Conservation (phyloP, 2,888 invertebrate genomes). For the Idaea biselata region DNA sequence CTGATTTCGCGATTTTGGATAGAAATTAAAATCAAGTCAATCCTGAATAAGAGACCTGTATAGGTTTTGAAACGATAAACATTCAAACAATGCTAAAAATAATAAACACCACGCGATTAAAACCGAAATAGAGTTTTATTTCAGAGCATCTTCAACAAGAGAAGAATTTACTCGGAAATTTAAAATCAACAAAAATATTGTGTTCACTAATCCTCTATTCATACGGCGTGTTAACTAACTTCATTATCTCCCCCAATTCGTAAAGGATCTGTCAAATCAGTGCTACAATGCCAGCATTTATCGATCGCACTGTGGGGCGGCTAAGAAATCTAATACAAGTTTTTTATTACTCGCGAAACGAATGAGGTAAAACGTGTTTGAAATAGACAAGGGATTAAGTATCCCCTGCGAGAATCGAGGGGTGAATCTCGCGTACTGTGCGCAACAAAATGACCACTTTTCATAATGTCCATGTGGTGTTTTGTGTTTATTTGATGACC, state of each 20-base stretch:
- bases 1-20: no score
- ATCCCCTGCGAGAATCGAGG: constrained; percentile 59
- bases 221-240: constrained; percentile 25
- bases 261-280: constrained; percentile 60
- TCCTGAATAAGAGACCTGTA: no score
- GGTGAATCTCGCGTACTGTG: constrained; percentile 36
- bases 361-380: constrained; percentile 80
- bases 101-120: no score
- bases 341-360: constrained; percentile 75
- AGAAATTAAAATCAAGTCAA: no score
- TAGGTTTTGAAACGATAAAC: no score
- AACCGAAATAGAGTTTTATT: no score
- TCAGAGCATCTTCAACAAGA: no score
- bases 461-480: not conserved
- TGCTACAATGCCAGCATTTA: constrained; percentile 47
- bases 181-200: not conserved
- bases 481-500: constrained; percentile 13
- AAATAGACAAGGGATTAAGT: constrained; percentile 80
- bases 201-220: not conserved
- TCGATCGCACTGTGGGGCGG: constrained; percentile 49
- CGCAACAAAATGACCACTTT: constrained; percentile 6
- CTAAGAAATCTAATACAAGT: constrained; percentile 74
- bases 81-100: no score
- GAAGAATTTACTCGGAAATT: not conserved
- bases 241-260: constrained; percentile 32